Conservation (phyloP, 2,113 vertebrate genomes). For the Sapajus apella region DNA sequence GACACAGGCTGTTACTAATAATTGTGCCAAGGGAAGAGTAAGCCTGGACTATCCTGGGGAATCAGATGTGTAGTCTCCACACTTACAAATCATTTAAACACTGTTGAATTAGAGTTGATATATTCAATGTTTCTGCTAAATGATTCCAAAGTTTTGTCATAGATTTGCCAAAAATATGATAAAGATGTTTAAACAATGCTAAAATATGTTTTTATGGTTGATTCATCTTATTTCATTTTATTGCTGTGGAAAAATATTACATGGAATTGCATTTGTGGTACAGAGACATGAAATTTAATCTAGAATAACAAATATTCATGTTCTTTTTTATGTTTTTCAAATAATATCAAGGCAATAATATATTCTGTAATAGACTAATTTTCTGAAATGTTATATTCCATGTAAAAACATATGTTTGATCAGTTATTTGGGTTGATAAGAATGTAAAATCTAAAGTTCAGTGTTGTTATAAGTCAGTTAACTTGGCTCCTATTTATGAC, state of each 20-base stretch:
- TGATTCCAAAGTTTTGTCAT: conserved; percentile 48
- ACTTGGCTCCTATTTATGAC: background rate
- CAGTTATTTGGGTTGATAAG: conserved; percentile 61
- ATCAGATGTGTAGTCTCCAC: background rate
- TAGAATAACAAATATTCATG: conserved; percentile 62
- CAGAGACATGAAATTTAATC: conserved; percentile 50
- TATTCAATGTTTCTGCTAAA: conserved; percentile 44
- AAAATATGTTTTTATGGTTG: conserved; percentile 35
- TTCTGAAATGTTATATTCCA: conserved; percentile 45
- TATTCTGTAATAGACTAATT: conserved; percentile 33
- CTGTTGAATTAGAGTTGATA: conserved; percentile 44
- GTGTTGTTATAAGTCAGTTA: background rate
- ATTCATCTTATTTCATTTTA: conserved; percentile 54
- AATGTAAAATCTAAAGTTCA: background rate
- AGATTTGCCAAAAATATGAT: conserved; percentile 26
- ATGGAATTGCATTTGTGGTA: conserved; percentile 61
- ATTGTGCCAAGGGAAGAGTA: background rate
- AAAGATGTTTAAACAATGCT: conserved; percentile 30
- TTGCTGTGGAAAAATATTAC: conserved; percentile 55
- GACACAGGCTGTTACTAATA: background rate
- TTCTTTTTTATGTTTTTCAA: conserved; percentile 48
- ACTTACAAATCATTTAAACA: background rate
- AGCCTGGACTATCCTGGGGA: background rate
- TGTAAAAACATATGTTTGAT: conserved; percentile 40
- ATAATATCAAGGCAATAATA: conserved; percentile 52